These are phyloP conservation scores for Cybosia mesomella DNA, from an alignment of 2,888 invertebrate genomes.

Conservation along the genomic window DNA sequence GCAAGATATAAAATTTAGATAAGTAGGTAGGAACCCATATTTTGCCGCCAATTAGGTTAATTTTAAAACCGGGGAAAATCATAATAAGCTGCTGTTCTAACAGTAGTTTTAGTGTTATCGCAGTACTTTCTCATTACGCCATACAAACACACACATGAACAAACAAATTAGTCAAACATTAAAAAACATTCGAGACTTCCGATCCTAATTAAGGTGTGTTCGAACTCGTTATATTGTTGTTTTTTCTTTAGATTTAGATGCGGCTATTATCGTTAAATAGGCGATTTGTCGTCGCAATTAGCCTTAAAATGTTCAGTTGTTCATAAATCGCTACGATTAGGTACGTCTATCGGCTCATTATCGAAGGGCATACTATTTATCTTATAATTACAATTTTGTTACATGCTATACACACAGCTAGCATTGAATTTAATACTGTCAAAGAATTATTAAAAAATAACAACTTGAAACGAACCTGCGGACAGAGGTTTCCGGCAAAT, in stretches of 20 bases:
- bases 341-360: constrained; percentile 60
- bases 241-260: constrained; percentile 71
- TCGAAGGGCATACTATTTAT: constrained; percentile 39
- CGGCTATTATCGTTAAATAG: constrained; percentile 75
- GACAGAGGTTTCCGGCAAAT: too few relatives aligned
- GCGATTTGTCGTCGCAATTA: constrained; percentile 75
- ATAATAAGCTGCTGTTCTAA: constrained; percentile 45
- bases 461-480: background rate
- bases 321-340: constrained; percentile 70
- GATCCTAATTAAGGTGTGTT: constrained; percentile 78
- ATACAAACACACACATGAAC: constrained; percentile 50
- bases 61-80: constrained; percentile 51
- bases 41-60: constrained; percentile 57
- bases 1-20: constrained; percentile 26
- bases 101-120: constrained; percentile 47
- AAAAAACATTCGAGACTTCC: constrained; percentile 76
- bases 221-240: constrained; percentile 62
- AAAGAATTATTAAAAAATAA: background rate
- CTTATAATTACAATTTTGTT: constrained; percentile 21
- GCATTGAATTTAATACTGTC: constrained; percentile 24
- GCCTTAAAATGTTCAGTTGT: constrained; percentile 71
- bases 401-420: background rate
- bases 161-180: constrained; percentile 81
- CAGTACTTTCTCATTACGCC: constrained; percentile 47
- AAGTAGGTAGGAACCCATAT: too few relatives aligned